phyloP scores from a whole-genome alignment of 2,797 vertebrate species.

The Tapirus indicus region DNA sequence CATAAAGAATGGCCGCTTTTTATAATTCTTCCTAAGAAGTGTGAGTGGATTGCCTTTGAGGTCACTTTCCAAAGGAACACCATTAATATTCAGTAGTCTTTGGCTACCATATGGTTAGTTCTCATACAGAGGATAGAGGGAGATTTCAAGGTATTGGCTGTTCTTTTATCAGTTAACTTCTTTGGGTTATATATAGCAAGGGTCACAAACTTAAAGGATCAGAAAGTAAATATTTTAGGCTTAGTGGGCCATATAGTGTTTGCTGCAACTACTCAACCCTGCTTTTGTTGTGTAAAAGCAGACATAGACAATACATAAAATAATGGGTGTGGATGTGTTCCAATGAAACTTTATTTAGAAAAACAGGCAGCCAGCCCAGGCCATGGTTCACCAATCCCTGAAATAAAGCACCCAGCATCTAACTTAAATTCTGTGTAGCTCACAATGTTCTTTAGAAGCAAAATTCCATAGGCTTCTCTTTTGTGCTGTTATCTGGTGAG shows the following conservation, averaged over 20 bases:
- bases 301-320: background rate
- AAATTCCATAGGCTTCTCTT: background rate
- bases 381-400: background rate
- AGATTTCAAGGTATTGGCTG: background rate
- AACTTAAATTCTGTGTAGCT: background rate
- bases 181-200: background rate
- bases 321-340: background rate
- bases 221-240: background rate
- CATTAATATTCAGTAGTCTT: background rate
- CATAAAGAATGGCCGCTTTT: background rate
- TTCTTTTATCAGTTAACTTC: background rate
- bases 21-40: background rate
- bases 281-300: background rate
- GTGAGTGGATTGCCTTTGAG: background rate
- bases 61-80: background rate
- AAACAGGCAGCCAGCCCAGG: background rate
- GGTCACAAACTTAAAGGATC: background rate
- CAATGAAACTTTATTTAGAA: conserved; percentile 31
- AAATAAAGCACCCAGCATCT: background rate
- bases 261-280: background rate
- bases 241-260: background rate
- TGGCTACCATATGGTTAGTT: background rate
- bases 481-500: background rate
- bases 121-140: background rate
- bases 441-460: background rate